These are phyloP conservation scores for Meloe dianella DNA, from an alignment of 2,888 invertebrate species.

Conservation along the genomic window DNA sequence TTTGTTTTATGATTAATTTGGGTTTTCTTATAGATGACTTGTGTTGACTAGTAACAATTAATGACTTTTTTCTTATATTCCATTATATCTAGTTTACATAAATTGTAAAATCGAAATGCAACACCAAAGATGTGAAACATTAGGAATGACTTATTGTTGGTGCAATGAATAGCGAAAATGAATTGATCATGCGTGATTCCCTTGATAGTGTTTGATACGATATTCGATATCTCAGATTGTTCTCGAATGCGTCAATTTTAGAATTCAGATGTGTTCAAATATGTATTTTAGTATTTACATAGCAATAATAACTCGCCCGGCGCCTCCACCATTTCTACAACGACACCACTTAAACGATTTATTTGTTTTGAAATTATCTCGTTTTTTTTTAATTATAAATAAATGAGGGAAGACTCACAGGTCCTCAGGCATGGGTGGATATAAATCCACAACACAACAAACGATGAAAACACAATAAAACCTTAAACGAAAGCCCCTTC, in stretches of 20 bases:
- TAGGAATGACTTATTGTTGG: too few relatives aligned
- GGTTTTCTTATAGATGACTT: constrained; percentile 23
- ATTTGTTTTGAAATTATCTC: too few relatives aligned
- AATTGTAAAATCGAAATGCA: not conserved
- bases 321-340: not conserved
- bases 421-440: too few relatives aligned
- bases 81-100: too few relatives aligned
- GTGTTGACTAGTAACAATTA: not conserved
- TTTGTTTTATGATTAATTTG: constrained; percentile 34
- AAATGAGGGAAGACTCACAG: too few relatives aligned
- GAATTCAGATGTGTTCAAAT: too few relatives aligned
- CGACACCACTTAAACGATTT: too few relatives aligned
- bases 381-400: too few relatives aligned
- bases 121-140: not conserved
- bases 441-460: not conserved
- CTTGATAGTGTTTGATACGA: not conserved
- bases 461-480: not conserved
- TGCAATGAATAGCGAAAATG: not conserved
- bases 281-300: not conserved
- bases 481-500: not conserved
- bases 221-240: not conserved
- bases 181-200: not conserved
- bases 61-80: too few relatives aligned
- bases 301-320: not conserved
- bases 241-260: not conserved